A percentile compares a stretch with the other conserved stretches of the same genome.
Evolutionary conservation across 2,113 vertebrate genomes (phyloP).

Genomic region (Eublepharis macularius): DNA sequence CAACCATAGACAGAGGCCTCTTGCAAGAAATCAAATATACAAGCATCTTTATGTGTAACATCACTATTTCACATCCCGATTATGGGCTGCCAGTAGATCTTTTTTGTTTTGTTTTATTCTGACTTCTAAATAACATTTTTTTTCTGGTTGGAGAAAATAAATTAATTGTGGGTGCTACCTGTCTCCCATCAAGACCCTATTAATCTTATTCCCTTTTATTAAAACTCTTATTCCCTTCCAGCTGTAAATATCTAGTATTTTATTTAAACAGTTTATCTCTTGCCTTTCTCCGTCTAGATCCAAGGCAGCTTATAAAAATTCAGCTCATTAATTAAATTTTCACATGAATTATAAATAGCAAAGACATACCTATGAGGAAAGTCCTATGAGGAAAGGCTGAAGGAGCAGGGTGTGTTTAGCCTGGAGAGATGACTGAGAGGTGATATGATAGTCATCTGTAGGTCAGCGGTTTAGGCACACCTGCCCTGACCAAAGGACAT

Average conservation of each 20-base stretch:
- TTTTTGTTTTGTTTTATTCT: background rate
- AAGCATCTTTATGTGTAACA: slow-evolving; percentile 41
- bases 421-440: too few species aligned
- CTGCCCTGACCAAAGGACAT: too few species aligned
- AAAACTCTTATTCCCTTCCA: background rate
- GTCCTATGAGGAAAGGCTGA: too few species aligned
- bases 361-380: too few species aligned
- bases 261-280: too few species aligned
- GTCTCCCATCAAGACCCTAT: background rate
- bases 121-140: background rate
- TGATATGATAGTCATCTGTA: too few species aligned
- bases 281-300: too few species aligned
- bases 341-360: too few species aligned
- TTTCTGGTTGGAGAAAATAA: background rate
- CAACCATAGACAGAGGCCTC: slow-evolving; percentile 40
- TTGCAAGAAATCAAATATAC: slow-evolving; percentile 43
- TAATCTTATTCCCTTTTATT: background rate
- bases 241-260: background rate
- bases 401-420: too few species aligned
- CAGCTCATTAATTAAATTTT: too few species aligned
- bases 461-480: too few species aligned
- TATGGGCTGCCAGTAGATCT: background rate
- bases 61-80: background rate
- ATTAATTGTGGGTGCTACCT: background rate
- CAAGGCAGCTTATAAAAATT: too few species aligned